Base-by-base conservation (phyloP, 2,113 vertebrate species). In the Dromaius novaehollandiae region DNA sequence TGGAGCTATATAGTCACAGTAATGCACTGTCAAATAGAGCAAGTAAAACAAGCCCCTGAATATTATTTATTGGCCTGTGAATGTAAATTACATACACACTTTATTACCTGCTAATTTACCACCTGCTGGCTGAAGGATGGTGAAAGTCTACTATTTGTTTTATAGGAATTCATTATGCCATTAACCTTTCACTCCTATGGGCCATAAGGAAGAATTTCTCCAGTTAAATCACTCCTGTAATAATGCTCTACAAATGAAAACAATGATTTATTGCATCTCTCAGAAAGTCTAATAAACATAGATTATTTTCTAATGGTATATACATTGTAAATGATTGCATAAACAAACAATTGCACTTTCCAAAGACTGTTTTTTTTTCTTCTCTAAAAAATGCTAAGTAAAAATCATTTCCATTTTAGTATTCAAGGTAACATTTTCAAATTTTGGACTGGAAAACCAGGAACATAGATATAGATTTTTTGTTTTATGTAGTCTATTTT, bases 91-190 rank as follows among this genome's bases (percentile, higher is more conserved):
- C 92, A 89, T 60, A 38, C 76, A 93, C 93, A 94, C 65, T 93
- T 97, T 97, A 97, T 97, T 96, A 96, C 96, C 92, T 97, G 74
- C 88, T 97, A 97, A 97, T 98, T 98, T 97, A 96, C 96, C 93
- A 95, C 97, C 96, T 30, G 68, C 88, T 95, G 94, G 55, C 81
- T 96, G 96, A 97, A 96, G 96, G 88, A 97, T 96, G 79, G 85
- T 36, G 56, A 77, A 95, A 95, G 66, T 91, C 92, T 95, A 91
- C 89, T 95, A 86, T 96, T 98, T 97, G 95, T 97, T 98, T 98
- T 96, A 90, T 89, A 97, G 94, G 96, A 98, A 96, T 97, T 97
- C 90, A 97, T 98, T 98, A 97, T 95, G 86, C 89, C 94, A 97
- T 98, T 98, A 98, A 97, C 96, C 93, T 98, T 98, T 97, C 82